Base-by-base conservation (phyloP, 2,113 vertebrate genomes). In the Butastur rufipennis region DNA sequence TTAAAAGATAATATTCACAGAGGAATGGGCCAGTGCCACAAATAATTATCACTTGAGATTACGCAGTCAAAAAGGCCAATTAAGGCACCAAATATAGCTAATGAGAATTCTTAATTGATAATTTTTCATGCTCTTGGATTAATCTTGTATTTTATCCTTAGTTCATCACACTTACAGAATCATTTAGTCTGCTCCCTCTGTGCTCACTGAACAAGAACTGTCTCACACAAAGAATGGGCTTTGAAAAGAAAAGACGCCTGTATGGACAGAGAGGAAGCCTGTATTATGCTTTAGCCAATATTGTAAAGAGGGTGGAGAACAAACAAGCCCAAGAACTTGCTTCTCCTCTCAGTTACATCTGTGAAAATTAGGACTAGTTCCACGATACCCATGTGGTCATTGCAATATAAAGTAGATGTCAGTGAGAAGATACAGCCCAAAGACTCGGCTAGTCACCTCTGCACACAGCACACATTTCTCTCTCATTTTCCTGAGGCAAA, bases 41-140 rank as follows among this genome's bases (percentile, higher is more conserved):
- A 89, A 97, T 97, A 98, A 98, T 97, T 97, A 98, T 98, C 91
- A 96, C 82, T 97, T 90, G 75, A 97, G 96, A 98, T 97, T 97
- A 90, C 9, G 10, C 82, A 96, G 81, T 96, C 90, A 96, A 97
- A 98, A 97, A 97, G 93, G 88, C 86, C 96, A 97, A 82, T 97
- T 97, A 98, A 97, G 52, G 87, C 68, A 93, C 70, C 72, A 96
- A 96, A 98, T 95, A 96, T 36, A 97, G 92, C 66, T 98, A 97
- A 98, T 94, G 92, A 98, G 96, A 97, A 97, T 97, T 94, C 86
- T 95, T 97, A 97, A 97, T 94, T 97, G 95, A 98, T 97, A 97
- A 96, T 97, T 97, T 97, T 97, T 97, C 96, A 95, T 77, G 67
- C 42, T 93, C 11, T 75, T 93, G 65, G 50, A 80, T 77, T 96